Percentiles rank a stretch among this genome's conserved stretches.
Evolutionary conservation across 30 jellyfish, hydroid and myxozoan genomes (phyloP).

Genomic region (Chrysaora quinquecirrha): DNA sequence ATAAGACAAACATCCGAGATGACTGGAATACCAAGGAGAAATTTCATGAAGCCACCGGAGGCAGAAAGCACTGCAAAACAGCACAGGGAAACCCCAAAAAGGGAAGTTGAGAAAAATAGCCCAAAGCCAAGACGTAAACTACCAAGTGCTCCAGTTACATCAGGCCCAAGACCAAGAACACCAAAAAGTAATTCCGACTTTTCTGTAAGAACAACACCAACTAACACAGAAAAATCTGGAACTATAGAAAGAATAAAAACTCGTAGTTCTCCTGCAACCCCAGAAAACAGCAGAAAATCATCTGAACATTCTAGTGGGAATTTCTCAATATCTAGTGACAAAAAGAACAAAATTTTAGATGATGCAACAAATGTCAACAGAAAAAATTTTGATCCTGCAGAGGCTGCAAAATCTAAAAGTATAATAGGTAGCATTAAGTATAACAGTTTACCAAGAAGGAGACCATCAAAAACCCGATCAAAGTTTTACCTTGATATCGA

Average conservation of each 20-base stretch:
- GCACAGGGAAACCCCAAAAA: slow-evolving; percentile 9
- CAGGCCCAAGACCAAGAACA: slow-evolving; percentile 31
- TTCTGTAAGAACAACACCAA: slow-evolving; percentile 51
- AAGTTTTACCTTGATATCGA: slow-evolving; percentile 61
- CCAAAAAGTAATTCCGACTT: slow-evolving; percentile 31
- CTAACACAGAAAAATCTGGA: background rate
- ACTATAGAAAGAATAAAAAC: background rate
- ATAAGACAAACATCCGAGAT: background rate
- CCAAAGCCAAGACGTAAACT: slow-evolving; percentile 57
- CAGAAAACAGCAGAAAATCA: slow-evolving; percentile 11
- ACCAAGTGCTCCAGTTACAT: slow-evolving; percentile 48
- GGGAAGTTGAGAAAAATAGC: slow-evolving; percentile 40
- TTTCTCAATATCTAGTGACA: background rate
- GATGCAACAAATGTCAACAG: slow-evolving; percentile 4
- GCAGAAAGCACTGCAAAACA: slow-evolving; percentile 18
- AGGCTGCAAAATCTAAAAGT: slow-evolving; percentile 40
- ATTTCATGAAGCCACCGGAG: slow-evolving; percentile 25
- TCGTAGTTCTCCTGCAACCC: background rate
- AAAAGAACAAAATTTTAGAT: background rate
- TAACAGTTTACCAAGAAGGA: slow-evolving; percentile 68
- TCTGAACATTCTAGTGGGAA: background rate
- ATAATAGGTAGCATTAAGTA: slow-evolving; percentile 58
- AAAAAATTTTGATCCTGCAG: slow-evolving; percentile 17
- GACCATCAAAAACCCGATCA: slow-evolving; percentile 34
- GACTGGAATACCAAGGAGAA: slow-evolving; percentile 57